A percentile compares a stretch with the other conserved stretches of the same genome.
phyloP scores from a whole-genome alignment of 1,140 invertebrate species.

The Panagrolaimus sp. region DNA sequence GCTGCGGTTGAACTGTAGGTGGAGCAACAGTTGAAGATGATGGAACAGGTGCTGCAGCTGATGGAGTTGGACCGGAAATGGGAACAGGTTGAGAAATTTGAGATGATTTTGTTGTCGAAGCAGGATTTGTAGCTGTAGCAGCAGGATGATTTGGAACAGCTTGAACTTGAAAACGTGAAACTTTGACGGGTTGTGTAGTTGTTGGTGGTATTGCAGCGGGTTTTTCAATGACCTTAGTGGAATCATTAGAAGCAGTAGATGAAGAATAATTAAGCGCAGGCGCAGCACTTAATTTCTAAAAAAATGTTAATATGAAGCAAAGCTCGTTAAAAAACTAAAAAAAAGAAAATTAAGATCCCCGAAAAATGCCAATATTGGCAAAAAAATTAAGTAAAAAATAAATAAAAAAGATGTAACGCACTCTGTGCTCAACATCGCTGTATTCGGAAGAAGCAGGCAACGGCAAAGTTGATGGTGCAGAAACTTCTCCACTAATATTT shows the following conservation, averaged over 20 bases:
- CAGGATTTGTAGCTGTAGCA: not conserved
- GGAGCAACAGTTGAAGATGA: slow-evolving; percentile 17
- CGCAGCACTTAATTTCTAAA: slow-evolving; percentile 2
- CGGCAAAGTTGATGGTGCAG: not conserved
- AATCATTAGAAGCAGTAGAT: slow-evolving; percentile 9
- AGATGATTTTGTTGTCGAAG: not conserved
- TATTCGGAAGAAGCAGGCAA: slow-evolving; percentile 6
- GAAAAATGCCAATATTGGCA: not conserved
- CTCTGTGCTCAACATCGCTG: slow-evolving; percentile 3
- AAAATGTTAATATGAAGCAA: not conserved
- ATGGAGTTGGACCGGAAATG: not conserved
- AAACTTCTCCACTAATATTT: not conserved
- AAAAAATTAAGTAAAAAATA: not conserved
- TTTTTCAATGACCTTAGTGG: slow-evolving; percentile 14
- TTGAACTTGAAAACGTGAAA: slow-evolving; percentile 29
- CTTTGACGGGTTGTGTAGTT: not conserved
- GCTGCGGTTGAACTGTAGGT: not conserved
- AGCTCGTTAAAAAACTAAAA: not conserved
- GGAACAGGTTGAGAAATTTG: not conserved
- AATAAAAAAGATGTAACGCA: not conserved
- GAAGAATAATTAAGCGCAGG: not conserved
- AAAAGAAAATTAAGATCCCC: not conserved
- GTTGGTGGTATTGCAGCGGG: not conserved
- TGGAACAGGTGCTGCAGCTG: not conserved
- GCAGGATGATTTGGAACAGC: slow-evolving; percentile 13